Percentiles rank a stretch among this genome's conserved stretches.
phyloP scores from a whole-genome alignment of 2,888 invertebrate species.

The Hypomecis punctinalis region DNA sequence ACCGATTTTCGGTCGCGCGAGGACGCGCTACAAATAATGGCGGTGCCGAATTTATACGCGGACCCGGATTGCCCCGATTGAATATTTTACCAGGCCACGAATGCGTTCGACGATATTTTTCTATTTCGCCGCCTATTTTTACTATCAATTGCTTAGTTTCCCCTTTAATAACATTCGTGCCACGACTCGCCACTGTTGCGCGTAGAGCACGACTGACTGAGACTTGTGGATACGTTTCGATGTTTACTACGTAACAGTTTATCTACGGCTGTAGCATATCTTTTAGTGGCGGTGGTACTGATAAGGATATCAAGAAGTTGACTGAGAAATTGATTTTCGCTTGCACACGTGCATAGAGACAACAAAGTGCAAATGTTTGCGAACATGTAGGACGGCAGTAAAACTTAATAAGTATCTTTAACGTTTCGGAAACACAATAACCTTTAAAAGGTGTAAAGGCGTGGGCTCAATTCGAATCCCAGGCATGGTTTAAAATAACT shows the following conservation, averaged over 20 bases:
- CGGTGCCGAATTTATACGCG: constrained; percentile 81
- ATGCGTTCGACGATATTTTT: constrained; percentile 82
- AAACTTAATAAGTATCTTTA: constrained; percentile 56
- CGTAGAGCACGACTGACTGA: constrained; percentile 42
- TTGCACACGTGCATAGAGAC: constrained; percentile 21
- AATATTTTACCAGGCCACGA: constrained; percentile 84
- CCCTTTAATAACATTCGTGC: constrained; percentile 79
- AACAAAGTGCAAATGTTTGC: constrained; percentile 50
- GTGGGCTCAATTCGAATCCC: constrained; percentile 74
- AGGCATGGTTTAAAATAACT: constrained; percentile 79
- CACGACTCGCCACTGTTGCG: constrained; percentile 52
- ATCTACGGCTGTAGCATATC: neutral
- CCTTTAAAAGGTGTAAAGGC: constrained; percentile 83
- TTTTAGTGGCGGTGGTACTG: no score
- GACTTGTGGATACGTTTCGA: constrained; percentile 39
- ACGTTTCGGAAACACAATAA: constrained; percentile 81
- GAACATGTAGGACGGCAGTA: constrained; percentile 24
- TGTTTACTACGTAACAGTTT: constrained; percentile 31
- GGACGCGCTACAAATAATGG: constrained; percentile 82
- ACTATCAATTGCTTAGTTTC: constrained; percentile 84
- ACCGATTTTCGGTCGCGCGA: constrained; percentile 82
- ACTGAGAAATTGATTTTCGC: constrained; percentile 14
- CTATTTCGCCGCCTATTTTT: constrained; percentile 82
- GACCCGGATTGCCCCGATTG: constrained; percentile 83
- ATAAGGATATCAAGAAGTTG: neutral